Percentiles rank a stretch among this genome's conserved stretches.
Conservation (phyloP, 2,113 vertebrate species). For the Pachypanchax playfairii region DNA sequence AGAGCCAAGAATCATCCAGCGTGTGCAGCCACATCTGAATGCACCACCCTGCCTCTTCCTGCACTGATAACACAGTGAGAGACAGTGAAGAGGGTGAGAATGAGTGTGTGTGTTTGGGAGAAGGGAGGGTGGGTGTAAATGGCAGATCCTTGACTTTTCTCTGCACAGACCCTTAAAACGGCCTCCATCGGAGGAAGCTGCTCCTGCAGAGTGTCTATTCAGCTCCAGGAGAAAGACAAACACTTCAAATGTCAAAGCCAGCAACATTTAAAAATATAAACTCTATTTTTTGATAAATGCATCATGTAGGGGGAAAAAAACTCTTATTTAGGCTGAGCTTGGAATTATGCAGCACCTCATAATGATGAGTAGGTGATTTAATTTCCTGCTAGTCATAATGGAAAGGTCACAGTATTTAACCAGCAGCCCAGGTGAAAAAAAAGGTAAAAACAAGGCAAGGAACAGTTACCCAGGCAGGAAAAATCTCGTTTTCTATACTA, state of each 20-base stretch:
- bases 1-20: conserved; percentile 47
- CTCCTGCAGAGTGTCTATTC: conserved; percentile 71
- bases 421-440: conserved; percentile 58
- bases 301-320: background rate
- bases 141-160: conserved; percentile 73
- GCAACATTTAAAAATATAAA: conserved; percentile 29
- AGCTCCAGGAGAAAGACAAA: conserved; percentile 63
- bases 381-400: background rate
- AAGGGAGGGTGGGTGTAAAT: conserved; percentile 37
- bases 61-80: conserved; percentile 78
- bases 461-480: conserved; percentile 70
- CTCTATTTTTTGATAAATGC: conserved; percentile 8
- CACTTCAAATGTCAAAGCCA: conserved; percentile 53
- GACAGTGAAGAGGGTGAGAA: conserved; percentile 47
- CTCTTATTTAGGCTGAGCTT: background rate
- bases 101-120: background rate
- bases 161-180: conserved; percentile 38
- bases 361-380: background rate
- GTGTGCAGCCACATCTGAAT: conserved; percentile 47
- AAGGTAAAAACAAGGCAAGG: conserved; percentile 55
- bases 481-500: conserved; percentile 76
- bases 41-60: conserved; percentile 79
- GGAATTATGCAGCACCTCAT: background rate
- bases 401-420: background rate
- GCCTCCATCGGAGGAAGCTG: conserved; percentile 74